Percentiles rank a stretch among this genome's conserved stretches.
Evolutionary conservation across 2,888 invertebrate species (phyloP).

Genomic region (Griposia aprilina): DNA sequence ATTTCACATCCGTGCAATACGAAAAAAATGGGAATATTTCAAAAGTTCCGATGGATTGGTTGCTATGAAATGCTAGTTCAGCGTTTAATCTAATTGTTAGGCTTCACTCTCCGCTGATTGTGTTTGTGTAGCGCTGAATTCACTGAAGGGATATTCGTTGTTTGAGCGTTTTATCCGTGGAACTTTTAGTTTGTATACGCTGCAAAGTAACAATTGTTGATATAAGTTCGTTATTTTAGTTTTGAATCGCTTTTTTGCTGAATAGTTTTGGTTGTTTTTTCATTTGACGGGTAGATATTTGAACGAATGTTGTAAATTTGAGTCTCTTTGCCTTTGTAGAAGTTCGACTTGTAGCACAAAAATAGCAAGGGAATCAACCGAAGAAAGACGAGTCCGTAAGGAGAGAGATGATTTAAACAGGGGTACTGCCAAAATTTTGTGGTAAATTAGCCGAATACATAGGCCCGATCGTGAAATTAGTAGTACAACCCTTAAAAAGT

Average conservation of each 20-base stretch:
- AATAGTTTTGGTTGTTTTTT: not conserved
- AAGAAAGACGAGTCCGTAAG: not conserved
- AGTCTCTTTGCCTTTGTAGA: too few species aligned
- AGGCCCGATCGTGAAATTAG: not conserved
- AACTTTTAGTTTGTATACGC: constrained; percentile 7
- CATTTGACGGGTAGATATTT: not conserved
- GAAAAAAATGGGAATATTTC: not conserved
- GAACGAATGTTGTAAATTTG: not conserved
- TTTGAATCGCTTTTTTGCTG: not conserved
- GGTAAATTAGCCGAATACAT: not conserved
- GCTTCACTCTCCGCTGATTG: constrained; percentile 7
- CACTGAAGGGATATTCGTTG: not conserved
- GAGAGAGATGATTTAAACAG: not conserved
- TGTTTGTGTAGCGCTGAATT: constrained; percentile 35
- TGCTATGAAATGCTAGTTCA: constrained; percentile 8
- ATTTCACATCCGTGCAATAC: not conserved
- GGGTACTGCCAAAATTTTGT: not conserved
- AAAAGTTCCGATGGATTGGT: not conserved
- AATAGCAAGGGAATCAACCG: not conserved
- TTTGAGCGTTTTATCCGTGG: not conserved
- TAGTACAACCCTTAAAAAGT: not conserved
- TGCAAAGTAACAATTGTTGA: not conserved
- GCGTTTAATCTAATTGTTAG: constrained; percentile 25
- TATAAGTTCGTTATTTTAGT: constrained; percentile 6
- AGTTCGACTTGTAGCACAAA: not conserved